A percentile compares a stretch with the other conserved stretches of the same genome.
These are phyloP conservation scores for Xylophagus ater DNA, from an alignment of 2,888 invertebrate species.

Conservation along the genomic window DNA sequence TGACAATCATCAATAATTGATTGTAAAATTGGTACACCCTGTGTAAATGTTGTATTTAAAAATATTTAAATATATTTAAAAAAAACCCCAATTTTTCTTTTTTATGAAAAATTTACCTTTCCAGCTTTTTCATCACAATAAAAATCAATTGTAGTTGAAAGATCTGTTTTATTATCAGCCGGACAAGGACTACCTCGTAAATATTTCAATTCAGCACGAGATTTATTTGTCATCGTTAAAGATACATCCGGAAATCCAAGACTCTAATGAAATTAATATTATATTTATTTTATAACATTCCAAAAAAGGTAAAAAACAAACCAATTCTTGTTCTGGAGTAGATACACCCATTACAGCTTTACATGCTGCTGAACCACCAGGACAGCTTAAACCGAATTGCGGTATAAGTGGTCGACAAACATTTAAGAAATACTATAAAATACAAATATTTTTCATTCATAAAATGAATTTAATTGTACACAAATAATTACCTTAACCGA, in stretches of 20 bases:
- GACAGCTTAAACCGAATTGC: constrained; percentile 35
- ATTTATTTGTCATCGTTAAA: constrained; percentile 27
- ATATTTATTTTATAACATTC: constrained; percentile 23
- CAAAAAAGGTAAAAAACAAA: constrained; percentile 23
- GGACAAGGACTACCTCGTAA: constrained; percentile 30
- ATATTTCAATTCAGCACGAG: constrained; percentile 30
- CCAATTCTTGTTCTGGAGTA: constrained; percentile 34
- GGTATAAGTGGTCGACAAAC: constrained; percentile 38
- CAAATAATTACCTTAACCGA: constrained; percentile 28
- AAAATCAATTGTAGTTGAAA: constrained; percentile 32
- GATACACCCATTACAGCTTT: constrained; percentile 27
- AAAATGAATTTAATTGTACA: constrained; percentile 4
- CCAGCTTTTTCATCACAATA: constrained; percentile 32
- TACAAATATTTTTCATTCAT: constrained; percentile 1
- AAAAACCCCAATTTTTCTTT: no score
- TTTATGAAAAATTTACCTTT: constrained; percentile 26
- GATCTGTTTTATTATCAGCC: constrained; percentile 23
- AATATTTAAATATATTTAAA: no score
- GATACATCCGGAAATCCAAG: constrained; percentile 33
- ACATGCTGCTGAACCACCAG: constrained; percentile 35
- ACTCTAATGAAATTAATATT: constrained; percentile 27
- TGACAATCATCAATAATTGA: constrained; percentile 31
- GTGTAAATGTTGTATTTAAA: no score
- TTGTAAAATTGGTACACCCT: constrained; percentile 35
- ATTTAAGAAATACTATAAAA: constrained; percentile 33